phyloP scores from a whole-genome alignment of 2,797 vertebrate species.

The Lacerta agilis region DNA sequence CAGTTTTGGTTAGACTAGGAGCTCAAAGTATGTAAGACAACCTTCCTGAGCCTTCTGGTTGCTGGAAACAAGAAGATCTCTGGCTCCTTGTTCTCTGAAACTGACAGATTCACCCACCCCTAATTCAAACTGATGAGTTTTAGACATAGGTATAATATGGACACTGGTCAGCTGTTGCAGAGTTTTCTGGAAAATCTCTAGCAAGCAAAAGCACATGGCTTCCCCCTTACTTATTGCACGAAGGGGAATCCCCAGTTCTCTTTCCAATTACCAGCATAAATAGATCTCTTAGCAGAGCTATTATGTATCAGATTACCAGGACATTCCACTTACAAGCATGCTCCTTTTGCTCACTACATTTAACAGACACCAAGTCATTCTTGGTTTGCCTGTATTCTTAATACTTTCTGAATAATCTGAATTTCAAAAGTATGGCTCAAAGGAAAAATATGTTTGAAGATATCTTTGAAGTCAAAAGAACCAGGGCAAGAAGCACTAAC shows the following conservation, averaged over 20 bases:
- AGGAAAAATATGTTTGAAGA: neutral
- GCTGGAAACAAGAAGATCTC: too few relatives aligned
- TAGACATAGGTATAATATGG: neutral
- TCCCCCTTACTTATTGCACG: conserved; percentile 29
- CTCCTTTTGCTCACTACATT: neutral
- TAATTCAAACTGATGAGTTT: neutral
- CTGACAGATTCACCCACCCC: neutral
- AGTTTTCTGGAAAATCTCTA: conserved; percentile 14
- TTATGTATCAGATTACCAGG: conserved; percentile 5
- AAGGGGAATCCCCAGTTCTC: conserved; percentile 52
- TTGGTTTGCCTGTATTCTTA: neutral
- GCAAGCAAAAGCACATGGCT: neutral
- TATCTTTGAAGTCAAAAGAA: neutral
- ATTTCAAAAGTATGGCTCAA: too few relatives aligned
- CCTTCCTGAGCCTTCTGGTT: too few relatives aligned
- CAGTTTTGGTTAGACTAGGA: too few relatives aligned
- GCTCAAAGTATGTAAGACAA: too few relatives aligned
- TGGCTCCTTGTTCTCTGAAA: too few relatives aligned
- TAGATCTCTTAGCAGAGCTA: conserved; percentile 33
- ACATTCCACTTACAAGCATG: conserved; percentile 1
- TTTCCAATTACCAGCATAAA: conserved; percentile 55
- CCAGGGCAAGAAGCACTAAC: neutral
- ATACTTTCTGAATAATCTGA: too few relatives aligned
- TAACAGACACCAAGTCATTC: neutral
- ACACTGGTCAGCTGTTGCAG: conserved; percentile 23